These are phyloP conservation scores for Sebastes variabilis DNA, from an alignment of 2,797 vertebrate genomes.

Conservation along the genomic window DNA sequence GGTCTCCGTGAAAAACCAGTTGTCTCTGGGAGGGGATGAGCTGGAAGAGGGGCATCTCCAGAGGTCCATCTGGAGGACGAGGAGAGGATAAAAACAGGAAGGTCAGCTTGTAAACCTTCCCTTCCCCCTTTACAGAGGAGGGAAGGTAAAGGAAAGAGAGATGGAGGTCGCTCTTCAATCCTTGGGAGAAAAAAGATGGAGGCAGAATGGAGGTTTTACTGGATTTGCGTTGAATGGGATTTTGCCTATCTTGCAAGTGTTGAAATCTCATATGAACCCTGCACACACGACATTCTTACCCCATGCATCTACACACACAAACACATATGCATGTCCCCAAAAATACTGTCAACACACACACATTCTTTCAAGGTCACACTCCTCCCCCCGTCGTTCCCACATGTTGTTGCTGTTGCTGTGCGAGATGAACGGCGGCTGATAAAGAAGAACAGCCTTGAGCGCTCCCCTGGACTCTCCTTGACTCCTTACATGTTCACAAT, in stretches of 20 bases:
- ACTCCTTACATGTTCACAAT: constrained; percentile 59
- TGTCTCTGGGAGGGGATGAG: constrained; percentile 93
- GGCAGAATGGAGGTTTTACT: background rate
- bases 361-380: constrained; percentile 59
- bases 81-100: constrained; percentile 21
- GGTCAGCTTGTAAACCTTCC: constrained; percentile 20
- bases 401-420: constrained; percentile 42
- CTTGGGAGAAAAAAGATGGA: background rate
- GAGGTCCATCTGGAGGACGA: constrained; percentile 80
- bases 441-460: constrained; percentile 62
- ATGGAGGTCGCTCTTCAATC: constrained; percentile 17
- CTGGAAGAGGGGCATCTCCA: constrained; percentile 91
- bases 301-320: background rate
- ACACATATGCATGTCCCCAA: background rate
- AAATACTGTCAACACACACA: constrained; percentile 11
- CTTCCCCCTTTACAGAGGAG: background rate
- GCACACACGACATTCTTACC: background rate
- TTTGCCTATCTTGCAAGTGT: background rate
- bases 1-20: constrained; percentile 90
- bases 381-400: constrained; percentile 20
- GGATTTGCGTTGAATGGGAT: background rate
- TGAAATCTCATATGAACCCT: background rate
- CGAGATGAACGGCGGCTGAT: constrained; percentile 61
- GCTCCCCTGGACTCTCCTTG: constrained; percentile 63
- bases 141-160: background rate